Evolutionary conservation across 2,797 vertebrate genomes (phyloP).

Genomic region (Melanotaenia parkinsoni): DNA sequence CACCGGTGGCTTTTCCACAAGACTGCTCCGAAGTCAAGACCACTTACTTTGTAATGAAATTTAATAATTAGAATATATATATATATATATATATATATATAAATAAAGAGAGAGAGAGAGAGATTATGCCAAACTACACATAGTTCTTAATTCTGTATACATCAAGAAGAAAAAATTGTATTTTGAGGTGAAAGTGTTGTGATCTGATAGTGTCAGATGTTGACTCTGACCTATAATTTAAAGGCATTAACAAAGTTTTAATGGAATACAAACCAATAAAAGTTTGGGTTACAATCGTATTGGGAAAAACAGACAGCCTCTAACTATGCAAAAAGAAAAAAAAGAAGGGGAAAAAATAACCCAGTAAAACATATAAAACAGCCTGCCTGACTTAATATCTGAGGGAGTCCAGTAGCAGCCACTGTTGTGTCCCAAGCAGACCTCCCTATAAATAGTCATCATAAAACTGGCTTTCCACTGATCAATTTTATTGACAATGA

Average conservation of each 20-base stretch:
- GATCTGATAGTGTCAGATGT: slow-evolving; percentile 30
- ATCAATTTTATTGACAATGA: slow-evolving; percentile 68
- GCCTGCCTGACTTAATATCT: slow-evolving; percentile 7
- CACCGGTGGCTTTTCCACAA: slow-evolving; percentile 30
- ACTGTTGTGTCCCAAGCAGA: slow-evolving; percentile 54
- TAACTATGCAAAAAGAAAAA: slow-evolving; percentile 3
- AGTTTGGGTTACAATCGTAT: background rate
- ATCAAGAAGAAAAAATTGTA: background rate
- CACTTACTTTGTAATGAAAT: background rate
- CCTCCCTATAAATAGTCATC: slow-evolving; percentile 69
- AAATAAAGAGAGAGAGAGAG: too few relatives aligned
- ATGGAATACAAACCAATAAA: background rate
- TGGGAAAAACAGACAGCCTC: background rate
- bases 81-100: too few relatives aligned
- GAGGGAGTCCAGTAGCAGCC: slow-evolving; percentile 26
- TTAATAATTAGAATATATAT: background rate
- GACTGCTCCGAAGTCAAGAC: background rate
- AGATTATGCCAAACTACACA: background rate
- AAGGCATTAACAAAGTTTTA: slow-evolving; percentile 13
- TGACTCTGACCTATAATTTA: slow-evolving; percentile 30
- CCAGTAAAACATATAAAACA: background rate
- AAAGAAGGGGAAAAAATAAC: background rate
- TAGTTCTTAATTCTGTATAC: background rate
- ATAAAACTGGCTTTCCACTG: slow-evolving; percentile 68
- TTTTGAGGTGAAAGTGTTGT: background rate